phyloP scores from a whole-genome alignment of 2,113 vertebrate genomes.

The Cervus canadensis region DNA sequence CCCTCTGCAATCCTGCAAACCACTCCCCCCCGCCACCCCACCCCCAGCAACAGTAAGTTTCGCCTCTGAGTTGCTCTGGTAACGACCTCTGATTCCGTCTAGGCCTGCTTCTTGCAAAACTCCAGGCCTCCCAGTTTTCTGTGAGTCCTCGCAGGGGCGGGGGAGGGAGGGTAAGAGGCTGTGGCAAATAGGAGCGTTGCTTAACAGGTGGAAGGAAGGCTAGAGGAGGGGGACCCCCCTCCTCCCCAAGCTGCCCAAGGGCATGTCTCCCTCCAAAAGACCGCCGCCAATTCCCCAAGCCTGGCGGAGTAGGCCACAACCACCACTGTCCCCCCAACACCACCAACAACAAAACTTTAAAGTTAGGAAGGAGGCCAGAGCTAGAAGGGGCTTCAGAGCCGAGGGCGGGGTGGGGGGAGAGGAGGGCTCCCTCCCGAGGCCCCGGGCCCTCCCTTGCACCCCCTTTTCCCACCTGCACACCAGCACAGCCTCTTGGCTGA shows the following conservation, averaged over 20 bases:
- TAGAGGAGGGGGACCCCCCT: neutral
- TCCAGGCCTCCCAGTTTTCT: neutral
- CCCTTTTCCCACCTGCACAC: too few species aligned
- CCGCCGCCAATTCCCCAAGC: neutral
- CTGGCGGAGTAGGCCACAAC: neutral
- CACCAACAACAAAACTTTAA: neutral
- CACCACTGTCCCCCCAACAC: neutral
- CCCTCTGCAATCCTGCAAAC: neutral
- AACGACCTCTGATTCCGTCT: neutral
- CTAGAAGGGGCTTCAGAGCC: neutral
- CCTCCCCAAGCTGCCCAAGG: neutral
- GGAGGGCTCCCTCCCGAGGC: neutral
- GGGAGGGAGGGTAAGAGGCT: neutral
- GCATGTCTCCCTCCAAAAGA: neutral
- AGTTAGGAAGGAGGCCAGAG: neutral
- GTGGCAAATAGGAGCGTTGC: neutral
- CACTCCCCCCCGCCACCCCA: neutral
- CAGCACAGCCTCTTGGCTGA: neutral
- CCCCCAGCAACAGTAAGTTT: neutral
- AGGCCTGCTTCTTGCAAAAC: neutral
- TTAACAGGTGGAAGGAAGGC: slow-evolving; percentile 48
- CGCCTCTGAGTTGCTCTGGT: neutral
- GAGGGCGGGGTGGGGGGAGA: neutral
- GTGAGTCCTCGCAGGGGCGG: neutral
- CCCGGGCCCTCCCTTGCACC: neutral